A percentile compares a stretch with the other conserved stretches of the same genome.
Evolutionary conservation across 2,113 vertebrate species (phyloP).

Genomic region (Apteryx mantelli): DNA sequence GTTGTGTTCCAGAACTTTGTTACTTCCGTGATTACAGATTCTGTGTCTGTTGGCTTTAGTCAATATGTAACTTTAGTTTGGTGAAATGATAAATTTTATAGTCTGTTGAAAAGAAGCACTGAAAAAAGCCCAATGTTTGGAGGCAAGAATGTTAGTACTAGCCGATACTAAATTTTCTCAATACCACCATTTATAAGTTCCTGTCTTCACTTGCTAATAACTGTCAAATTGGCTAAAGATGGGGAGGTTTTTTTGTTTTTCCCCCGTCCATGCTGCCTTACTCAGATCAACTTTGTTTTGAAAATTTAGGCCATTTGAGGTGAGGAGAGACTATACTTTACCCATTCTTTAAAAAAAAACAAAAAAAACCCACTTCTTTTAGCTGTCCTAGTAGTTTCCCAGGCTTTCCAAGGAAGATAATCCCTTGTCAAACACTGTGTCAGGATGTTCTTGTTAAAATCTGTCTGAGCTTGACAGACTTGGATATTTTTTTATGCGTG

Average conservation of each 20-base stretch:
- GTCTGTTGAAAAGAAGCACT: not conserved
- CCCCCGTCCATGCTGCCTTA: not conserved
- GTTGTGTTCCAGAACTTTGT: not conserved
- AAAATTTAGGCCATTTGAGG: conserved; percentile 21
- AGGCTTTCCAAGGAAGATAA: not conserved
- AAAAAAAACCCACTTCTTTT: not conserved
- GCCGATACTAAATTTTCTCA: not conserved
- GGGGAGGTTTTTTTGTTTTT: not conserved
- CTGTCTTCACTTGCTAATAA: not conserved
- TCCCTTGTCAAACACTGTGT: conserved; percentile 17
- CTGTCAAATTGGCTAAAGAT: not conserved
- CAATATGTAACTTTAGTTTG: too few relatives aligned
- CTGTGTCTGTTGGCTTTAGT: not conserved
- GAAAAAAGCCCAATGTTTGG: not conserved
- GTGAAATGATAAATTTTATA: not conserved
- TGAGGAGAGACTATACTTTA: conserved; percentile 1
- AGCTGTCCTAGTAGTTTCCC: conserved; percentile 4
- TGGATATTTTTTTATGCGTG: too few relatives aligned
- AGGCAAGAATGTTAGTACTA: not conserved
- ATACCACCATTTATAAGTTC: not conserved
- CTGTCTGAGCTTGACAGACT: not conserved
- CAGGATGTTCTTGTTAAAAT: conserved; percentile 9
- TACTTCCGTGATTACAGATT: not conserved
- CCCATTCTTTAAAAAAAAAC: not conserved
- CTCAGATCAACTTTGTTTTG: not conserved